Evolutionary conservation across 2,113 vertebrate genomes (phyloP), one percentile per base, ranked within the genome.

Genomic region (Baryphthengus martii): DNA sequence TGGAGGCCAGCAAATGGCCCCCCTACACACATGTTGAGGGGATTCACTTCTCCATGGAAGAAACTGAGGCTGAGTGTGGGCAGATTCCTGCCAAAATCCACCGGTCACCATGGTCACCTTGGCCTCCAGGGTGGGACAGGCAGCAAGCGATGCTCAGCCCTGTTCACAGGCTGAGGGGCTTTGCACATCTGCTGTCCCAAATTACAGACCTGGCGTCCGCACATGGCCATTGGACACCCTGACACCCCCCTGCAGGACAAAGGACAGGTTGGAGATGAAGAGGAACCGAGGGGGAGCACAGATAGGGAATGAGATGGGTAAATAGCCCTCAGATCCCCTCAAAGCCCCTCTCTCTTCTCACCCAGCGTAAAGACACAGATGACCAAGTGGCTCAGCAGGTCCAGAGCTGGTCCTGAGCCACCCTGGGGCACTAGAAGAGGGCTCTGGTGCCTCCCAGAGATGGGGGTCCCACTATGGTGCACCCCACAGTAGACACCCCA

Each of bases 111-210:
- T 11, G 6, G 50, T 14, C 33, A 23, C 17, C 11, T 84, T 2
- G 35, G 49, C 18, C 17, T 26, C 59, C 13, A 16, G 17, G 25
- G 13, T 63, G 6, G 17, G 42, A 25, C 4, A 9, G 1, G 31
- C 31, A 14, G 37, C 9, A 6, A 12, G 50, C 8, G 33, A 50
- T 12, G 70, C 42, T 24, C 56, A 9, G 14, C 78, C 20, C 56
- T 8, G 2, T 26, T 23, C n/a, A 2, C 12, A 9, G 6, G 21
- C 65, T 1, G 1, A 37, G 15, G 37, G 50, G 33, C 16, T 66
- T 25, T 17, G 28, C 26, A 10, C 24, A 14, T 17, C 37, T 18
- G 19, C 14, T 7, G 10, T 12, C 85, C 71, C 39, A 7, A 29
- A 50, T 17, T 31, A 29, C 63, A 21, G 37, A 44, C 1, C n/a